These are phyloP conservation scores for Drosophila pseudoananassae DNA, from an alignment of 1,140 invertebrate species.

Conservation along the genomic window DNA sequence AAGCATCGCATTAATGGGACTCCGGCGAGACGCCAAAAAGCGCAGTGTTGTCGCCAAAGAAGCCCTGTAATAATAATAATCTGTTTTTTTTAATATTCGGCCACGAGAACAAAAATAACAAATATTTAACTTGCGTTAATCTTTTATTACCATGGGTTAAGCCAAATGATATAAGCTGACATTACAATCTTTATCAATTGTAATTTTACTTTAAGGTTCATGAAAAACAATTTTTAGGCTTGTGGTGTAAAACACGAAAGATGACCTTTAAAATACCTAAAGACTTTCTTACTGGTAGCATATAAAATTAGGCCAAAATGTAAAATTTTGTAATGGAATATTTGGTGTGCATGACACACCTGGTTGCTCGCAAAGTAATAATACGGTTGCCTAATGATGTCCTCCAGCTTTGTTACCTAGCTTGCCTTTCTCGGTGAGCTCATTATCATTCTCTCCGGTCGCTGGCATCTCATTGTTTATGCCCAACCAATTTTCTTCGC, in stretches of 20 bases:
- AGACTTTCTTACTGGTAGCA: constrained; percentile 1
- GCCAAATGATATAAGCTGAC: too few species aligned
- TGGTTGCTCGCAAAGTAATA: neutral
- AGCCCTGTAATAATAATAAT: neutral
- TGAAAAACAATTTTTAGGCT: neutral
- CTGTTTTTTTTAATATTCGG: neutral
- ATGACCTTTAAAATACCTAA: neutral
- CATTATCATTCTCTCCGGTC: constrained; percentile 40
- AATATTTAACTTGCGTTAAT: neutral
- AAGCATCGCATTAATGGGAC: constrained; percentile 31
- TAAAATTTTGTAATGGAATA: constrained; percentile 25
- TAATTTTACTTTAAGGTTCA: too few species aligned
- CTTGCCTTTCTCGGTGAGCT: constrained; percentile 20
- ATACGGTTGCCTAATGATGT: constrained; percentile 14
- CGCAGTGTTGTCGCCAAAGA: neutral
- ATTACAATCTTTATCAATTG: too few species aligned
- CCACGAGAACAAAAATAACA: neutral
- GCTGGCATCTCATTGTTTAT: constrained; percentile 44
- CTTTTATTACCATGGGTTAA: too few species aligned
- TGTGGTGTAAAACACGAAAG: neutral
- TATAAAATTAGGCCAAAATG: constrained; percentile 3
- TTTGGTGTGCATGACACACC: constrained; percentile 25
- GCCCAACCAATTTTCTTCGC: constrained; percentile 50
- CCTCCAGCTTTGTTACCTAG: constrained; percentile 5
- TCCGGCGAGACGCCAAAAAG: constrained; percentile 10